Percentiles rank a stretch among this genome's conserved stretches.
phyloP scores from a whole-genome alignment of 2,888 invertebrate species.

The Zaprionus bogoriensis region DNA sequence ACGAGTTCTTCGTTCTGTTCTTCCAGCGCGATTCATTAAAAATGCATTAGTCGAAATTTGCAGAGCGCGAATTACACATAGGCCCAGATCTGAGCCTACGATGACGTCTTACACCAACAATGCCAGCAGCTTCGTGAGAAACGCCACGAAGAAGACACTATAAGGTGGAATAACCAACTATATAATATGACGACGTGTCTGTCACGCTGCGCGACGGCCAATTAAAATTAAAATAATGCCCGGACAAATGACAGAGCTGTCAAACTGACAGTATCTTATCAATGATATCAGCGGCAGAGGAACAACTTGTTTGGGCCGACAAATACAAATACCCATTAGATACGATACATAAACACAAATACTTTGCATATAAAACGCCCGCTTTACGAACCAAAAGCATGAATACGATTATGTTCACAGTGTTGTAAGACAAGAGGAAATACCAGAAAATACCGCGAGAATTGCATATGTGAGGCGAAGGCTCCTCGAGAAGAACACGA shows the following conservation, averaged over 20 bases:
- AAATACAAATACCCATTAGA: background rate
- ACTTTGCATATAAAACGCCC: conserved; percentile 48
- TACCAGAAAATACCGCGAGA: background rate
- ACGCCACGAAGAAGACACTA: background rate
- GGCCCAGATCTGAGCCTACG: conserved; percentile 53
- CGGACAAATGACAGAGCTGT: conserved; percentile 60
- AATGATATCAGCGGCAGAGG: conserved; percentile 55
- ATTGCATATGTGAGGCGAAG: conserved; percentile 33
- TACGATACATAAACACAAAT: conserved; percentile 38
- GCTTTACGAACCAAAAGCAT: conserved; percentile 6
- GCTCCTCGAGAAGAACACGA: no score
- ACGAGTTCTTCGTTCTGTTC: background rate
- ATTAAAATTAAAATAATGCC: conserved; percentile 65
- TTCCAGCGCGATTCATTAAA: conserved; percentile 48
- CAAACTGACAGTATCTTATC: conserved; percentile 59
- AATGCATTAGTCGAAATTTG: conserved; percentile 65
- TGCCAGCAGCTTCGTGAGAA: no score
- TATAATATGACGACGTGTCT: conserved; percentile 37
- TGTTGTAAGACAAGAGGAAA: conserved; percentile 18
- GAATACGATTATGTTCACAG: background rate
- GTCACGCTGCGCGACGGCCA: conserved; percentile 44
- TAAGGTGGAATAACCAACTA: background rate
- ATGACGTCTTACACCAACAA: conserved; percentile 26
- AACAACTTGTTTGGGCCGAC: conserved; percentile 55
- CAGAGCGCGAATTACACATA: conserved; percentile 45